Conservation (phyloP, 35 echinoderm and acorn worm genomes). For the Chiridota heheva region DNA sequence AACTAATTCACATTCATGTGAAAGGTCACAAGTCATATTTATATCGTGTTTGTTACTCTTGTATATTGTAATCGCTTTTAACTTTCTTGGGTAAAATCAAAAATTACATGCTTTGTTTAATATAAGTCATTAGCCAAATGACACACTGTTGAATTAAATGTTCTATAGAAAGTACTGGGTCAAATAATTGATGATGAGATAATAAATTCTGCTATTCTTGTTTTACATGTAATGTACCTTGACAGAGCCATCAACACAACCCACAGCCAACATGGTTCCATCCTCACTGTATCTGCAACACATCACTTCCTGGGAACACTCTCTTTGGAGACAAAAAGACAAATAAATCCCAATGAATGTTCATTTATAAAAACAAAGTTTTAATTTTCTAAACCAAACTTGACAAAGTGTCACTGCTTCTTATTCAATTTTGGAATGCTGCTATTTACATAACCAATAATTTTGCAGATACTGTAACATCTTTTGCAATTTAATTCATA, state of each 20-base stretch:
- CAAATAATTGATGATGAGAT: too few relatives aligned
- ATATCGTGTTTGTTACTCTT: too few relatives aligned
- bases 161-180: too few relatives aligned
- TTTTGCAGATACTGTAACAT: not conserved
- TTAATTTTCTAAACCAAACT: not conserved
- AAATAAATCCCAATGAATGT: not conserved
- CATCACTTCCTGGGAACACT: conserved; percentile 75
- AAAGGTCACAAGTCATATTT: too few relatives aligned
- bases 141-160: too few relatives aligned
- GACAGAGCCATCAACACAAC: conserved; percentile 79
- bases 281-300: conserved; percentile 94
- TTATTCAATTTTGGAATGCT: not conserved
- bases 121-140: not conserved
- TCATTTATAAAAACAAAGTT: not conserved
- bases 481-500: not conserved
- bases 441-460: not conserved
- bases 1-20: too few relatives aligned
- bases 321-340: conserved; percentile 45
- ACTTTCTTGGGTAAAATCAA: not conserved
- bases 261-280: conserved; percentile 74
- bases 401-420: not conserved
- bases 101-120: not conserved
- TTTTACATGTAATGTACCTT: conserved; percentile 47
- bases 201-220: not conserved
- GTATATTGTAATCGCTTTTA: not conserved